phyloP scores from a whole-genome alignment of 2,113 vertebrate genomes.

The Amphiprion percula region DNA sequence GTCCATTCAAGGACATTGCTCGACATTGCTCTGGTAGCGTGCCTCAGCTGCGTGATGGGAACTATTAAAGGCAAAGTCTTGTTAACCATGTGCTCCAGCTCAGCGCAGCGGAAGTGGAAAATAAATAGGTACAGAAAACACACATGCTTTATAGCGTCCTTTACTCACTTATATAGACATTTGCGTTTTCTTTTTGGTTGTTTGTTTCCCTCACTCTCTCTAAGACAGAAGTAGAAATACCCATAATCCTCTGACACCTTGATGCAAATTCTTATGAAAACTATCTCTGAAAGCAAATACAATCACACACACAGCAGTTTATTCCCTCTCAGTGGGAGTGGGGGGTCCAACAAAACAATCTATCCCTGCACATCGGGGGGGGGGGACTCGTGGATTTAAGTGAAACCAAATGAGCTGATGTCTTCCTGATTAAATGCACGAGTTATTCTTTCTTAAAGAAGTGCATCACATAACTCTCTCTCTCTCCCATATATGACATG shows the following conservation, averaged over 20 bases:
- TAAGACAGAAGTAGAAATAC: background rate
- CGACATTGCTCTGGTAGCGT: conserved; percentile 73
- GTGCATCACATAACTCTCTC: conserved; percentile 38
- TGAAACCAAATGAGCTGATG: conserved; percentile 73
- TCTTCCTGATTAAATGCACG: conserved; percentile 58
- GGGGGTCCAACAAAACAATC: conserved; percentile 40
- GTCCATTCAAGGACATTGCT: conserved; percentile 70
- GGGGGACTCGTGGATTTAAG: conserved; percentile 57
- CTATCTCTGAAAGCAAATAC: conserved; percentile 19
- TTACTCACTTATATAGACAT: conserved; percentile 15
- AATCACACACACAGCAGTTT: conserved; percentile 40
- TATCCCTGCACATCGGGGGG: conserved; percentile 43
- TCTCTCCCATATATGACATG: conserved; percentile 39
- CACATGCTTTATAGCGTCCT: conserved; percentile 33
- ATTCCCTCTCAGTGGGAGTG: conserved; percentile 32
- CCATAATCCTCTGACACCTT: conserved; percentile 6
- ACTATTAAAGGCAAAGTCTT: conserved; percentile 78
- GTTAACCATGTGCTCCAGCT: conserved; percentile 70
- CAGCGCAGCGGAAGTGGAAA: conserved; percentile 65
- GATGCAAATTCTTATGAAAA: conserved; percentile 3
- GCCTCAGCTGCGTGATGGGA: conserved; percentile 83
- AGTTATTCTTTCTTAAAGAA: conserved; percentile 64
- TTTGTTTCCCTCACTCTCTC: background rate
- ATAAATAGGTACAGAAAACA: conserved; percentile 54
- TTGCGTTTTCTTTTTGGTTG: background rate